Conservation (phyloP, 2,888 invertebrate genomes). For the Pyrochroa serraticornis region DNA sequence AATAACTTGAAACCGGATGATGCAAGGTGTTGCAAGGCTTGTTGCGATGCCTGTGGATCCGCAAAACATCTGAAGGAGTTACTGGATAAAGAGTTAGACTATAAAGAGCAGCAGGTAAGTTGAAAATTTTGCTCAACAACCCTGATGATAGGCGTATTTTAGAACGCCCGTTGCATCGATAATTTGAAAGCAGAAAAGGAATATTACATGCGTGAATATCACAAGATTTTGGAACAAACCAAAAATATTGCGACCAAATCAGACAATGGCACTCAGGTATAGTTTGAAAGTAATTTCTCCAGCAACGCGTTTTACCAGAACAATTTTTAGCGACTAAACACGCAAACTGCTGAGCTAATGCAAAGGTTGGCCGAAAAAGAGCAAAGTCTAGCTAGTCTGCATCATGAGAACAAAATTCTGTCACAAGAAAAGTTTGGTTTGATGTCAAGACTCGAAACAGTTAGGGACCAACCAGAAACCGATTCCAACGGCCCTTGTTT, state of each 20-base stretch:
- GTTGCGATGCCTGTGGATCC: slow-evolving; percentile 42
- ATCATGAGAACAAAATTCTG: slow-evolving; percentile 57
- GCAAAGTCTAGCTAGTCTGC: slow-evolving; percentile 52
- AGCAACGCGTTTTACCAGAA: not conserved
- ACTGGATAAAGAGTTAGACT: slow-evolving; percentile 45
- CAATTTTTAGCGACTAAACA: not conserved
- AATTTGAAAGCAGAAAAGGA: slow-evolving; percentile 57
- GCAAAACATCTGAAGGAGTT: slow-evolving; percentile 44
- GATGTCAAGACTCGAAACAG: slow-evolving; percentile 53
- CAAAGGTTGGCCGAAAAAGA: slow-evolving; percentile 57
- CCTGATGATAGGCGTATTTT: slow-evolving; percentile 15
- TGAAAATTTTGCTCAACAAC: not conserved
- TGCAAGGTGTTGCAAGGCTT: slow-evolving; percentile 35
- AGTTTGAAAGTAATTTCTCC: not conserved
- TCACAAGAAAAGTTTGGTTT: slow-evolving; percentile 57
- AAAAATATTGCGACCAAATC: slow-evolving; percentile 46
- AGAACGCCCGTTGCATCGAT: slow-evolving; percentile 43
- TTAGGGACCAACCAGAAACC: slow-evolving; percentile 37
- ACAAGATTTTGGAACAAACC: slow-evolving; percentile 55
- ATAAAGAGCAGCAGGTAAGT: slow-evolving; percentile 35
- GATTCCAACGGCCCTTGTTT: slow-evolving; percentile 41
- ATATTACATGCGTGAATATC: slow-evolving; percentile 60
- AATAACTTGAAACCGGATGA: not conserved
- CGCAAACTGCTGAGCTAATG: slow-evolving; percentile 33
- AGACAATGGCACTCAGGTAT: slow-evolving; percentile 23